Base-by-base conservation (phyloP, 2,113 vertebrate genomes). In the Larimichthys polyactis region DNA sequence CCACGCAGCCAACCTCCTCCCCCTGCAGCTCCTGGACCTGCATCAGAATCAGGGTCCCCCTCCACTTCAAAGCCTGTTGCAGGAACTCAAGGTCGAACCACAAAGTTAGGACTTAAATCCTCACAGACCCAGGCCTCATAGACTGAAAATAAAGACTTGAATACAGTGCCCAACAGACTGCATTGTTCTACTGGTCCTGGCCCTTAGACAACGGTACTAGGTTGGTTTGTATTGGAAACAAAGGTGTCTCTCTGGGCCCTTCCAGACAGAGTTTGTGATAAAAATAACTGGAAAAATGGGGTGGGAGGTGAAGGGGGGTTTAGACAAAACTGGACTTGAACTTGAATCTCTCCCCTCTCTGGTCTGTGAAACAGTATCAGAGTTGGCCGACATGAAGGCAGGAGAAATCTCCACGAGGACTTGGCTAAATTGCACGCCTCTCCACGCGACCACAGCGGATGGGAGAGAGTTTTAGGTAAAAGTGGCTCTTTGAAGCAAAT, bases 401-500 rank as follows among this genome's bases (percentile, higher is more conserved):
- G 46, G 12, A 73, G 48, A 65, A 71, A 65, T 75, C 74, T 24
- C 78, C 83, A 46, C 68, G 43, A 24, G 57, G 55, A 78, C 69
- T 27, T 0, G 6, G 24, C 75, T 71, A 29, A 36, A 29, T 76
- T 51, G 67, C 64, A 72, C 40, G 0, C 66, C 72, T 80, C 68
- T 74, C 44, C 73, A 69, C 9, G 27, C 32, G 12, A 57, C 36
- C 12, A 17, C 54, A 17, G 68, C 19, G 69, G 75, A 83, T 16
- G 27, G 68, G 24, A 84, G 63, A 73, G 52, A 58, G 80, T 62
- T 84, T 81, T 65, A 5, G 67, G 65, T 76, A 71, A 81, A 82
- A 69, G 83, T 85, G 66, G 75, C 24, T 71, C 82, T 87, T 88
- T 91, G 87, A 90, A 87, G 78, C 55, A 77, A 84, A 81, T 81